These are phyloP conservation scores for Eupithecia centaureata DNA, from an alignment of 2,888 invertebrate species.

Conservation along the genomic window DNA sequence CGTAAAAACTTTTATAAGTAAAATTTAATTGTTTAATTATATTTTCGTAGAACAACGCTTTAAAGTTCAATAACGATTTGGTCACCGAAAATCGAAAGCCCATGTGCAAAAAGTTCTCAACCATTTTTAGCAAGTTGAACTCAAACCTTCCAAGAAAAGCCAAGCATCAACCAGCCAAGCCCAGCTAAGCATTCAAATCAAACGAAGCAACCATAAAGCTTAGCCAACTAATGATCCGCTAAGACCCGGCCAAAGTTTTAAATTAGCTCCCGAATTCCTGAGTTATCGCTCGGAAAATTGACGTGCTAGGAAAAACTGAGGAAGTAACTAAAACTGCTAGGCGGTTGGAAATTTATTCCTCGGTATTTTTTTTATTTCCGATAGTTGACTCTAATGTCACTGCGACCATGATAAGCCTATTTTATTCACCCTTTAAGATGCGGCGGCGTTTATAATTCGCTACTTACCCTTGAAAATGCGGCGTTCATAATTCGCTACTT, in stretches of 20 bases:
- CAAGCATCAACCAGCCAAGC: neutral
- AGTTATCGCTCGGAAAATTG: constrained; percentile 65
- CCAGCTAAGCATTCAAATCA: constrained; percentile 20
- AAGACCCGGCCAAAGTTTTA: constrained; percentile 58
- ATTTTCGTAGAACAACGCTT: neutral
- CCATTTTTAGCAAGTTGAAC: neutral
- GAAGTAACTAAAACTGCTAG: constrained; percentile 15
- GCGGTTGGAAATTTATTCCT: neutral
- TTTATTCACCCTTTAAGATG: too few relatives aligned
- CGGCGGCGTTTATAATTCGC: too few relatives aligned
- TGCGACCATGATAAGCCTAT: too few relatives aligned
- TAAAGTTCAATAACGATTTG: too few relatives aligned
- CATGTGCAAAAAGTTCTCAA: neutral
- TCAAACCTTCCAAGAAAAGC: neutral
- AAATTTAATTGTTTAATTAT: too few relatives aligned
- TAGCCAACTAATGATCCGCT: constrained; percentile 49
- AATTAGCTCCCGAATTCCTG: constrained; percentile 61
- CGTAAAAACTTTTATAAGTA: too few relatives aligned
- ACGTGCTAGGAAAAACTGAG: constrained; percentile 50
- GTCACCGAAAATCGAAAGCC: neutral
- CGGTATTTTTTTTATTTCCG: too few relatives aligned
- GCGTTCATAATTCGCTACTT: too few relatives aligned
- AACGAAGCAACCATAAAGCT: constrained; percentile 20
- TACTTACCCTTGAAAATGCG: too few relatives aligned
- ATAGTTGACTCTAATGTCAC: too few relatives aligned